Base-by-base conservation (phyloP, 2,888 invertebrate genomes). In the Philaethria dido region DNA sequence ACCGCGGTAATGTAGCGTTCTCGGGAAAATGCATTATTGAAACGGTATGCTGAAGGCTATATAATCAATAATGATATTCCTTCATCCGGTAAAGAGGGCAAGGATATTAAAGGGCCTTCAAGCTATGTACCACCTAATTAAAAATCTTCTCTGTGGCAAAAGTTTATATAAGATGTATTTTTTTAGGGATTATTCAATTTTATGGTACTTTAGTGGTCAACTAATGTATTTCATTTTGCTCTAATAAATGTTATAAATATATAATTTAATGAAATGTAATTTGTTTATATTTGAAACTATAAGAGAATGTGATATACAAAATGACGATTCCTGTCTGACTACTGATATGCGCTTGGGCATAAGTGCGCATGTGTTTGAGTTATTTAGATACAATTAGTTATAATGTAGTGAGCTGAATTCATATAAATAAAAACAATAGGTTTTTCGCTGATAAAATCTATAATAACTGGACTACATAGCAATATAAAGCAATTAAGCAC, bases 21-120 rank as follows among this genome's bases (percentile, higher is more conserved):
- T 59, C 59, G 59, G 63, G 60, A 47, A 55, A 64, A 68, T 70
- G 39, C 62, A 70, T 68, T 68, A 70, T 65, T 64, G 45, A 68
- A 64, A 45, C 36, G 33, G 48, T n/a, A 44, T 45, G 60, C 62
- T n/a, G 45, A 52, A 50, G 61, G 50, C 54, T 54, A 42, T 63
- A 62, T 62, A 62, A 57, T 36, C 22, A 55, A 62, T 62, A 62
- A 57, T 36, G 25, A 55, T 50, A 16, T 50, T 47, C 18, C 44
- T 52, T 16, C 44, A 42, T 59, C 22, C n/a, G 29, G 64, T 60
- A 68, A 67, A 68, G 62, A 62, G 67, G 47, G 20, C 69, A 67
- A 64, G 68, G 57, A 67, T 68, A 42, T 47, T 59, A 22, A 39
- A 5, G 25, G n/a, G 42, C 22, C 11, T 57, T 22, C 39, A 13